Evolutionary conservation across 2,888 invertebrate genomes (phyloP).

Genomic region (Hesperia comma): DNA sequence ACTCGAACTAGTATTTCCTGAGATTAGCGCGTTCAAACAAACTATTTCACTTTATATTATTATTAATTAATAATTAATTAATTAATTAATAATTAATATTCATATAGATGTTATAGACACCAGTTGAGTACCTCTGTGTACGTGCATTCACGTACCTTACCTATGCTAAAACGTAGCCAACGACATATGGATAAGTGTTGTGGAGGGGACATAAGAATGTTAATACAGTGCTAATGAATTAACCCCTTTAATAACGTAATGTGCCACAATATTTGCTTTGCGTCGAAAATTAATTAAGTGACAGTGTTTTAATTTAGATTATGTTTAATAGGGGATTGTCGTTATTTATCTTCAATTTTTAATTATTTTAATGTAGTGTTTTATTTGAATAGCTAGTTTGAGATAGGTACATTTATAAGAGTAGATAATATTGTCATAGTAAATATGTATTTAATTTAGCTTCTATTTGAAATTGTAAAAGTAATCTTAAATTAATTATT

Average conservation of each 20-base stretch:
- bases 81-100: no score
- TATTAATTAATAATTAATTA: no score
- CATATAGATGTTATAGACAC: no score
- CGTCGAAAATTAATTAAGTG: conserved; percentile 9
- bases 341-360: not conserved
- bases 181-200: conserved; percentile 7
- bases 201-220: conserved; percentile 2
- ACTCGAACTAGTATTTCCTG: no score
- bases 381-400: no score
- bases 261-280: conserved; percentile 8
- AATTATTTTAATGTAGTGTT: not conserved
- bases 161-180: not conserved
- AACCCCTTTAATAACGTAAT: conserved; percentile 9
- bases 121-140: not conserved
- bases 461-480: no score
- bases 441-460: no score
- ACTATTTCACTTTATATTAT: no score
- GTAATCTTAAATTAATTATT: no score
- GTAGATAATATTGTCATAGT: no score
- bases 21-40: no score
- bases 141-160: not conserved
- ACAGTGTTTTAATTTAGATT: not conserved
- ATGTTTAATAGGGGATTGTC: not conserved
- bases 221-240: conserved; percentile 24
- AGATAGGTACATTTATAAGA: no score